Conservation (phyloP, 2,888 invertebrate genomes). For the Carterocephalus palaemon region DNA sequence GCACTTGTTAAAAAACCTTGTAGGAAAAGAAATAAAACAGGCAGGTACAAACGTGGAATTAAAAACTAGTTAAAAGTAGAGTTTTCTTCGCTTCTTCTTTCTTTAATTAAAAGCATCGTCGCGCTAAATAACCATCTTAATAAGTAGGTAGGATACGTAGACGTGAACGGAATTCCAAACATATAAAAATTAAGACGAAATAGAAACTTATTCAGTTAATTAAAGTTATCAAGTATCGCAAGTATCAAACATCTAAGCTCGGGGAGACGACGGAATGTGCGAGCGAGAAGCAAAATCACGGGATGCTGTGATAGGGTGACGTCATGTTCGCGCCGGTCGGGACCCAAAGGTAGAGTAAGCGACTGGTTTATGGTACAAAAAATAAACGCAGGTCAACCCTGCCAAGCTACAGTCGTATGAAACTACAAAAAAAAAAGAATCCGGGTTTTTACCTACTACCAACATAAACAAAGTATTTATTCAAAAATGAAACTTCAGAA, state of each 20-base stretch:
- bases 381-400: conserved; percentile 35
- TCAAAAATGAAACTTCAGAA: conserved; percentile 24
- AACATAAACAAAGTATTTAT: conserved; percentile 34
- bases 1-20: conserved; percentile 15
- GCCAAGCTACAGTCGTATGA: conserved; percentile 29
- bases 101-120: conserved; percentile 42
- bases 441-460: conserved; percentile 37
- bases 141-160: conserved; percentile 22
- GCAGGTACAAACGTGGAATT: no score
- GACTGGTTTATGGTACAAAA: conserved; percentile 45
- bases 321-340: conserved; percentile 45
- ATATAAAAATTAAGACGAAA: conserved; percentile 22
- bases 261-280: conserved; percentile 35
- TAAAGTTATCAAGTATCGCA: conserved; percentile 24
- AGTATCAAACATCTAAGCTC: conserved; percentile 17
- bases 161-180: conserved; percentile 19
- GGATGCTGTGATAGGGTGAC: conserved; percentile 52
- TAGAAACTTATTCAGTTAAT: conserved; percentile 22
- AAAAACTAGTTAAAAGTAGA: no score
- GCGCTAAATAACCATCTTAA: conserved; percentile 32
- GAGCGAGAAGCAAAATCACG: conserved; percentile 48
- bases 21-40: conserved; percentile 28
- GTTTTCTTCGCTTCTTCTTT: no score
- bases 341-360: conserved; percentile 46
- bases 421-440: conserved; percentile 36